phyloP scores from a whole-genome alignment of 2,113 vertebrate genomes.

The Vireo altiloquus region DNA sequence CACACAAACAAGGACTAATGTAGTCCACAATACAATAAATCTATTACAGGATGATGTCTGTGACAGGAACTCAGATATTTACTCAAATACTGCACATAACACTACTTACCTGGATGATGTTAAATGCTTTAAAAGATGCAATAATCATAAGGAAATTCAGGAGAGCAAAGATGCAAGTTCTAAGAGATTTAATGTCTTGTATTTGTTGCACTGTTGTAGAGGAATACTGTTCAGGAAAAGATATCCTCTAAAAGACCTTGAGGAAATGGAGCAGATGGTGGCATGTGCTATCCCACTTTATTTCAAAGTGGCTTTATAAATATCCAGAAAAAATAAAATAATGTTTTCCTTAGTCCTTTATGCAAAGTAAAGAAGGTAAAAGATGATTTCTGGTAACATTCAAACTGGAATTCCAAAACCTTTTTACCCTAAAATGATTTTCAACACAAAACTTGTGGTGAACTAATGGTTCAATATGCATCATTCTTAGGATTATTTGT shows the following conservation, averaged over 20 bases:
- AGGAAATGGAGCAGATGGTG: constrained; percentile 51
- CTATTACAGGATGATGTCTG: not conserved
- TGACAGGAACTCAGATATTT: not conserved
- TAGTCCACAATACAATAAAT: not conserved
- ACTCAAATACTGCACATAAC: not conserved
- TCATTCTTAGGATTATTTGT: not conserved
- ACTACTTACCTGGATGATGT: not conserved
- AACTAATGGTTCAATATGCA: not conserved
- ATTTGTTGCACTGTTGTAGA: not conserved
- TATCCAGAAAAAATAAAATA: not conserved
- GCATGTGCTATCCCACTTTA: not conserved
- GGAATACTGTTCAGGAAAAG: not conserved
- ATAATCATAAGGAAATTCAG: not conserved
- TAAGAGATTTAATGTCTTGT: not conserved
- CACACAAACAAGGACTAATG: not conserved
- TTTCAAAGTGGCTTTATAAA: constrained; percentile 8
- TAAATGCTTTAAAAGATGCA: not conserved
- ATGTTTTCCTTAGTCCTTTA: not conserved
- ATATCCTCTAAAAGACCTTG: constrained; percentile 49
- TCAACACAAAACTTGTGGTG: not conserved
- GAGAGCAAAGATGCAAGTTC: not conserved
- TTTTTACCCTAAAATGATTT: not conserved
- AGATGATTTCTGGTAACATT: not conserved
- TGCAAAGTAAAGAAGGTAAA: not conserved
- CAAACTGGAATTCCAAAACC: not conserved